Percentiles rank a stretch among this genome's conserved stretches.
These are phyloP conservation scores for Brenthis hecate DNA, from an alignment of 2,888 invertebrate species.

Conservation along the genomic window DNA sequence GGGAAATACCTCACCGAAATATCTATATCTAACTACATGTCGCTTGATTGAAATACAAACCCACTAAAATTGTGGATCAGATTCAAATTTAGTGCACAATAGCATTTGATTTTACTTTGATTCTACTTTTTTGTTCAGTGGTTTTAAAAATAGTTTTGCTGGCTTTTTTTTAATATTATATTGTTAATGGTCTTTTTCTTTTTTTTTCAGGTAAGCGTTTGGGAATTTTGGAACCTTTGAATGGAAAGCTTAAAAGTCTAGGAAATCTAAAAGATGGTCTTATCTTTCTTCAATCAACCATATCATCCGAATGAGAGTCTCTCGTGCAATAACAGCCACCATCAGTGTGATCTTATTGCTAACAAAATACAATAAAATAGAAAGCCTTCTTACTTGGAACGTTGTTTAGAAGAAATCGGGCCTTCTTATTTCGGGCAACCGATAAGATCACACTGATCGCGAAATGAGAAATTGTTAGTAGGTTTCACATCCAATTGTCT, in stretches of 20 bases:
- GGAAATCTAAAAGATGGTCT: conserved; percentile 10
- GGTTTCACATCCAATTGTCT: conserved; percentile 11
- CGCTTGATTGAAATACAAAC: conserved; percentile 30
- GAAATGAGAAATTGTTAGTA: conserved; percentile 25
- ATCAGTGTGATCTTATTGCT: conserved; percentile 76
- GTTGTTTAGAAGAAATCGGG: conserved; percentile 29
- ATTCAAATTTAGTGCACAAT: conserved; percentile 28
- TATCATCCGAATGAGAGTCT: conserved; percentile 46
- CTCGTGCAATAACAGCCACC: conserved; percentile 75
- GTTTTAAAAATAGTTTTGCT: background rate
- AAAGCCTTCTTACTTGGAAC: conserved; percentile 26
- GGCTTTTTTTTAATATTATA: background rate
- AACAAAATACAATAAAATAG: conserved; percentile 78
- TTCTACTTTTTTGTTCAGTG: conserved; percentile 4
- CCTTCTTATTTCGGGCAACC: conserved; percentile 26
- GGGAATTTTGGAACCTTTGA: background rate
- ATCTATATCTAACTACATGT: conserved; percentile 20
- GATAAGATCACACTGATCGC: conserved; percentile 25
- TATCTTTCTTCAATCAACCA: conserved; percentile 54
- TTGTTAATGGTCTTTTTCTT: background rate
- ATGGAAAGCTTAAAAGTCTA: background rate
- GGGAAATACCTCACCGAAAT: conserved; percentile 23
- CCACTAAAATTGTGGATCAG: conserved; percentile 26
- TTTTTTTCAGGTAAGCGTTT: conserved; percentile 23
- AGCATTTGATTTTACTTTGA: conserved; percentile 17